These are phyloP conservation scores for Nothocercus julius DNA, from an alignment of 2,113 vertebrate species.

Conservation along the genomic window DNA sequence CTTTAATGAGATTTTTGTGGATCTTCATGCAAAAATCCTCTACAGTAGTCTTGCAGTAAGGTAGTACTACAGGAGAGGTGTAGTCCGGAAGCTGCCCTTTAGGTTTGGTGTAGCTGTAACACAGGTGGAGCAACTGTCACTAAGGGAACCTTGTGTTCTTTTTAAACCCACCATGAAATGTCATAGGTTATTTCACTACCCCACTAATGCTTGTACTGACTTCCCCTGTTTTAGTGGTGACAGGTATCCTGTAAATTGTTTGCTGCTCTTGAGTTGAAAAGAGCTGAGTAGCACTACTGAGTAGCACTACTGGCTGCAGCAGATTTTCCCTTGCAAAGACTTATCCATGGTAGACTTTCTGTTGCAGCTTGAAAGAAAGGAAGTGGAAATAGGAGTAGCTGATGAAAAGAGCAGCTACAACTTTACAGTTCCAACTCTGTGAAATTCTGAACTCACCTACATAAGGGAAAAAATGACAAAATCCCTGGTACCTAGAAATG, in stretches of 20 bases:
- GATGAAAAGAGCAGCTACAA: not conserved
- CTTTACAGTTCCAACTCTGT: not conserved
- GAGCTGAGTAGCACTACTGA: not conserved
- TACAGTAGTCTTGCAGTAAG: slow-evolving; percentile 86
- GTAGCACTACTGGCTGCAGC: not conserved
- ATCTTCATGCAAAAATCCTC: slow-evolving; percentile 99
- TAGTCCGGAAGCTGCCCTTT: slow-evolving; percentile 99
- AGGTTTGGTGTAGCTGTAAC: slow-evolving; percentile 96
- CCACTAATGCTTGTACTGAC: rapidly evolving
- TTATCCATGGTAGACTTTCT: not conserved
- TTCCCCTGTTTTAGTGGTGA: not conserved
- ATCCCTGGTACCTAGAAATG: not conserved
- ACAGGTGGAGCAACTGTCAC: not conserved
- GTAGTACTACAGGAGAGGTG: slow-evolving; percentile 93
- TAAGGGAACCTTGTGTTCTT: not conserved
- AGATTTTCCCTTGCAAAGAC: not conserved
- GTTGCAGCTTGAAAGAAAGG: not conserved
- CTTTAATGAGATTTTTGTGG: slow-evolving; percentile 98
- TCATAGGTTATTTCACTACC: not conserved
- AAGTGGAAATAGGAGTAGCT: not conserved
- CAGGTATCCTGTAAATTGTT: not conserved
- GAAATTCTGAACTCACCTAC: not conserved
- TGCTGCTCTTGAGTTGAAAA: not conserved
- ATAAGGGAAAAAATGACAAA: not conserved
- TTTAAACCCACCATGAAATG: not conserved